Evolutionary conservation across 2,888 invertebrate genomes (phyloP).

Genomic region (Thymelicus acteon): DNA sequence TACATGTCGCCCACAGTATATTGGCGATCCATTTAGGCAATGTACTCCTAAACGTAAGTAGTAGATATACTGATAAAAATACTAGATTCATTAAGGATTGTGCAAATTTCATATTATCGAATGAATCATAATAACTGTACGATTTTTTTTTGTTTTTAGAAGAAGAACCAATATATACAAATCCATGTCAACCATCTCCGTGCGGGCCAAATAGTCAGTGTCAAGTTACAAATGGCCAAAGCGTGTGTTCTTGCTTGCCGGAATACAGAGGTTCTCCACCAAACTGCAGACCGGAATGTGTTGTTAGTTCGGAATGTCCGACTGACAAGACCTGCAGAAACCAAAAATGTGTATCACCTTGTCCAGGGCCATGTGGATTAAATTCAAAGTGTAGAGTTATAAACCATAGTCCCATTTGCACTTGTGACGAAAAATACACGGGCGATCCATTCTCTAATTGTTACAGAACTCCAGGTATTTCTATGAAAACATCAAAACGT

Average conservation of each 20-base stretch:
- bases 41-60: conserved; percentile 77
- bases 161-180: conserved; percentile 62
- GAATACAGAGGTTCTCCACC: conserved; percentile 88
- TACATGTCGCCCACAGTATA: conserved; percentile 87
- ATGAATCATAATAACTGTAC: neutral
- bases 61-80: too few relatives aligned
- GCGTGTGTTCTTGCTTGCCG: conserved; percentile 89
- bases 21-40: conserved; percentile 89
- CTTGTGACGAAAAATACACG: conserved; percentile 85
- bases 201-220: conserved; percentile 88
- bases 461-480: conserved; percentile 74
- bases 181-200: conserved; percentile 86
- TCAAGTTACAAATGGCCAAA: conserved; percentile 83
- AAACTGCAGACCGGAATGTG: conserved; percentile 89
- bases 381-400: conserved; percentile 89
- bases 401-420: conserved; percentile 89
- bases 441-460: conserved; percentile 89
- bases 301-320: conserved; percentile 88
- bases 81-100: too few relatives aligned
- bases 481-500: neutral
- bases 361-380: conserved; percentile 89
- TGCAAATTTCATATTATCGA: neutral
- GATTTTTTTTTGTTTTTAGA: conserved; percentile 54
- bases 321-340: conserved; percentile 87
- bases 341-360: conserved; percentile 89